phyloP scores from a whole-genome alignment of 2,113 vertebrate species.

The Microtus pennsylvanicus region DNA sequence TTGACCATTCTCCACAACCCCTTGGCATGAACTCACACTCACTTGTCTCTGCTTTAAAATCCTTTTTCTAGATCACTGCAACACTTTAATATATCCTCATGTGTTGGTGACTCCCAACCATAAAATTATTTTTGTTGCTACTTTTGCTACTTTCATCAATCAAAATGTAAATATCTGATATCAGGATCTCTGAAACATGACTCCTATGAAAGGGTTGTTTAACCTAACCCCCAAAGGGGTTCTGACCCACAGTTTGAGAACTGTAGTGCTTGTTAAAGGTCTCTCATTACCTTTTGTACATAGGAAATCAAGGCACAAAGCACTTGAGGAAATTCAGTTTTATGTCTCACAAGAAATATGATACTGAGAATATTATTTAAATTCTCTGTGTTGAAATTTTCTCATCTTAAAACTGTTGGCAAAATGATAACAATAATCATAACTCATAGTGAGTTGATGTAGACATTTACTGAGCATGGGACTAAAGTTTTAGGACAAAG shows the following conservation, averaged over 20 bases:
- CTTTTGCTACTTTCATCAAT: background rate
- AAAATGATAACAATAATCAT: background rate
- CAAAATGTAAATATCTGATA: background rate
- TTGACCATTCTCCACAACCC: no score
- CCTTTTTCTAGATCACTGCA: background rate
- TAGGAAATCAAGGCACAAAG: background rate
- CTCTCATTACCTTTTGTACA: background rate
- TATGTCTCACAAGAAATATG: background rate
- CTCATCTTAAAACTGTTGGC: background rate
- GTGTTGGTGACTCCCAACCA: background rate
- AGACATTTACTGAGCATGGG: background rate
- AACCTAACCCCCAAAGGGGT: background rate
- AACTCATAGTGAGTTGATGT: background rate
- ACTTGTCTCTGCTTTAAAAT: background rate
- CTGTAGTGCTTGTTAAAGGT: background rate
- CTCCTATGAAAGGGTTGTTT: background rate
- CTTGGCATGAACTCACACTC: background rate
- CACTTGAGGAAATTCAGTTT: background rate
- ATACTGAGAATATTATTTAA: background rate
- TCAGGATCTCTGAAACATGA: background rate
- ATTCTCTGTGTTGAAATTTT: background rate
- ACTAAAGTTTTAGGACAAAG: background rate
- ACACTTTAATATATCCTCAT: background rate
- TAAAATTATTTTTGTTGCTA: background rate
- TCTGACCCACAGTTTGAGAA: background rate